Evolutionary conservation across 1,140 invertebrate species (phyloP), one percentile per base, ranked within the genome.

Genomic region (Zaprionus ghesquierei): DNA sequence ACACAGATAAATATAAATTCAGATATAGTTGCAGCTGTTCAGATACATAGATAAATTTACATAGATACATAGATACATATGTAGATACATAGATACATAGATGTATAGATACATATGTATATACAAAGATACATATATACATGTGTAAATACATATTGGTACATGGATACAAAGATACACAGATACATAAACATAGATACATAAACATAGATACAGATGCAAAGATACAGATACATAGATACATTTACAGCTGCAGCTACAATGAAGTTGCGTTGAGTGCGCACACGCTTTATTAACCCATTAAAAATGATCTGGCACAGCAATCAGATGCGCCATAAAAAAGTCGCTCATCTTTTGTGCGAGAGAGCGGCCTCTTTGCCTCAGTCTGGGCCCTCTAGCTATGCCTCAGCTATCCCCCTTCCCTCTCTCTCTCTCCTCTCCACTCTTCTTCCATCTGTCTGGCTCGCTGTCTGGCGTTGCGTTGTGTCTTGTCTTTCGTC

Each of bases 201-300:
- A 54, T 15, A 50, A 8, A 27, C 18, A 29, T 22, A 25, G 25
- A 2, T 25, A 5, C 25, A 56, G 6, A 56, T 20, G 23, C 54
- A 56, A 18, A 41, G 25, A 15, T 20, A 55, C 51, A 54, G 13
- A 29, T 49, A 20, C 41, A 20, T 27, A 56, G 33, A 58, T 41
- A 58, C 54, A 9, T 6, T 3, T 13, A 46, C 9, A 31, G 56
- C n/a, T 29, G 27, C 35, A 44, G 38, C 18, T 51, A 51, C 38
- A 69, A 55, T 22, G 29, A 38, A 46, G 44, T 44, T 53, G 54
- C 62, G 49, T 35, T 6, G 25, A 61, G 27, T 31, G 23, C 54
- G 58, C 22, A 62, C 61, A n/a, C n/a, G 62, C 78, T 81, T 80
- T 77, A 72, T 77, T 80, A 80, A 68, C 72, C 78, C 61, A 80